Evolutionary conservation across 2,797 vertebrate species (phyloP).

Genomic region (Takifugu rubripes): DNA sequence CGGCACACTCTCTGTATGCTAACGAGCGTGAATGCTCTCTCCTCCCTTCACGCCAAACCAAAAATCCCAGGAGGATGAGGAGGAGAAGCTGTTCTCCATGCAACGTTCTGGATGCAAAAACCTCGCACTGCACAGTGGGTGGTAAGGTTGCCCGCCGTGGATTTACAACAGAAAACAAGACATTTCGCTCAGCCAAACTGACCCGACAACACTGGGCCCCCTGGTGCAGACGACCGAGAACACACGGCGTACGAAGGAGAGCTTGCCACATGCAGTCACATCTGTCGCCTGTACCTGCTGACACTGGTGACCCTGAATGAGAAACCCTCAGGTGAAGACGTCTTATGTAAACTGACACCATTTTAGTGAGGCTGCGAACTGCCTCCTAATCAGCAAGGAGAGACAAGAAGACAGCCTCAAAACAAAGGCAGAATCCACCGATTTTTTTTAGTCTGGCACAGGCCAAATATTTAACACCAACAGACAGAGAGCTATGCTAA

Average conservation of each 20-base stretch:
- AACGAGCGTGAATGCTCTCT: conserved; percentile 54
- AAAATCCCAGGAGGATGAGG: conserved; percentile 53
- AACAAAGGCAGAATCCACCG: conserved; percentile 40
- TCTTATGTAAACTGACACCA: conserved; percentile 59
- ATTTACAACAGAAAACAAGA: conserved; percentile 57
- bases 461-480: conserved; percentile 32
- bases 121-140: conserved; percentile 42
- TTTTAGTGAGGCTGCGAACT: conserved; percentile 47
- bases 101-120: conserved; percentile 51
- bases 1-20: conserved; percentile 31
- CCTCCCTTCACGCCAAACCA: conserved; percentile 49
- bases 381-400: conserved; percentile 38
- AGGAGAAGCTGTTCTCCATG: conserved; percentile 55
- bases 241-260: conserved; percentile 15
- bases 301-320: conserved; percentile 26
- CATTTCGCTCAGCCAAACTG: conserved; percentile 46
- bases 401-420: conserved; percentile 15
- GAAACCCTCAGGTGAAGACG: conserved; percentile 24
- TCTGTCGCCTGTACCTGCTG: conserved; percentile 4
- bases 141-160: conserved; percentile 53
- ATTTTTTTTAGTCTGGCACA: conserved; percentile 10
- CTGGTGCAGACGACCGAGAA: conserved; percentile 39
- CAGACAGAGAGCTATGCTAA: conserved; percentile 27
- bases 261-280: conserved; percentile 3
- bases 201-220: conserved; percentile 41